Base-by-base conservation (phyloP, 2,113 vertebrate genomes). In the Protobothrops flavoviridis region DNA sequence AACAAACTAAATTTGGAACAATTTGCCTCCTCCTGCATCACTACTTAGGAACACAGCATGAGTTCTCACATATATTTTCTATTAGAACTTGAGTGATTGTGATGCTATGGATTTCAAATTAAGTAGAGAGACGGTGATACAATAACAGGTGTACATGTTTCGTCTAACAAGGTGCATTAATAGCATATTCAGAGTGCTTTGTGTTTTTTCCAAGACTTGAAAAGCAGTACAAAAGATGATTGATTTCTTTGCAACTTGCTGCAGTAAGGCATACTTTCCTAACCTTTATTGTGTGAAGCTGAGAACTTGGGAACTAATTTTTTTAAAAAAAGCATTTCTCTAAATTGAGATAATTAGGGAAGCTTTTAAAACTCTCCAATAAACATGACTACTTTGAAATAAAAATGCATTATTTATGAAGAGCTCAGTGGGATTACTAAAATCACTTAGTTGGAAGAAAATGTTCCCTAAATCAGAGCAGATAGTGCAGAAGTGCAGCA, bases 21-120 rank as follows among this genome's bases (percentile, higher is more conserved):
- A 26, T 57, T n/a, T 91, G 13, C 39, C 29, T 64, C n/a, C n/a
- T 39, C 59, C 56, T 88, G 7, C 85, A 53, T 29, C 24, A 57
- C 24, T 9, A 39, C 24, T 45, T 86, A 39, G 26, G 24, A 11
- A 26, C 56, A 87, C 1, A 13, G 43, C 91, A 86, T 45, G 3
- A 23, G 12, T 52, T 52, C 33, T 69, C 61, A n/a, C 7, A 39
- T 48, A 9, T 15, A n/a, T 0, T 87, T 17, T 0, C 29, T 3
- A 0, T 3, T 5, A 13, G 74, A 43, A 17, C 26, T 64, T 88
- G 0, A 21, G 8, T 26, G 5, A 0, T 0, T 0, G 10, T 7
- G 81, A 29, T 85, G 50, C 33, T 91, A 61, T 0, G 0, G 7
- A 24, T 2, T 6, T 85, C 89, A 0, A 0, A 9, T 23, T 24